Conservation (phyloP, 2,888 invertebrate genomes). For the Drosophila melanosoma region DNA sequence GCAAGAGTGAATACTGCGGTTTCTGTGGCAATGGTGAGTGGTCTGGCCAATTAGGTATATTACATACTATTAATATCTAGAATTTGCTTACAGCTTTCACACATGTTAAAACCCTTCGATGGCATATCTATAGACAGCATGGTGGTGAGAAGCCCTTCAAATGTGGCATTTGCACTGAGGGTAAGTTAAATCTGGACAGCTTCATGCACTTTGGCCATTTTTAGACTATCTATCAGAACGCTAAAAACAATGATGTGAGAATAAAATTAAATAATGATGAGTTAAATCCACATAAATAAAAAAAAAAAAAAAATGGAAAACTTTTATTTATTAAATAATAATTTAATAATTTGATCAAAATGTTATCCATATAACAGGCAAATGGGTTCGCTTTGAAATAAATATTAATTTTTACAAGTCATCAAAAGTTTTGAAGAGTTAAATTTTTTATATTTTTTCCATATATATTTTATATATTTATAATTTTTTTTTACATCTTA, state of each 20-base stretch:
- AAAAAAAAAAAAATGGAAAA: too few species aligned
- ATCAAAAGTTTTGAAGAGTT: not conserved
- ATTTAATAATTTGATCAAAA: not conserved
- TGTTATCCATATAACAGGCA: not conserved
- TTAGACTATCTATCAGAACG: constrained; percentile 18
- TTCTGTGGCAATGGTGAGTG: constrained; percentile 78
- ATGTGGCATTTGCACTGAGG: constrained; percentile 70
- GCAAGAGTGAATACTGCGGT: constrained; percentile 77
- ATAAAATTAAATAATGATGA: not conserved
- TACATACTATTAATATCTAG: constrained; percentile 6
- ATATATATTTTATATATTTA: too few species aligned
- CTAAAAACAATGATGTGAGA: not conserved
- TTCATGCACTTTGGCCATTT: constrained; percentile 9
- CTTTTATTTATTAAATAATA: not conserved
- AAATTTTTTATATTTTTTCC: not conserved
- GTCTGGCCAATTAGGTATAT: not conserved
- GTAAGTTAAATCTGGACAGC: constrained; percentile 51
- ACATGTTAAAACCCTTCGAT: constrained; percentile 70
- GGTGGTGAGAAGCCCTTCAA: constrained; percentile 76
- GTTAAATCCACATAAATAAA: not conserved
- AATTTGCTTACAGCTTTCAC: constrained; percentile 54
- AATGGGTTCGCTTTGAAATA: not conserved
- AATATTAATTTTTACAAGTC: not conserved
- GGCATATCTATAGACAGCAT: constrained; percentile 73
- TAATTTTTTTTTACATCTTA: not conserved